A percentile compares a stretch with the other conserved stretches of the same genome.
phyloP scores from a whole-genome alignment of 2,888 invertebrate genomes.

The Apodemia mormo region DNA sequence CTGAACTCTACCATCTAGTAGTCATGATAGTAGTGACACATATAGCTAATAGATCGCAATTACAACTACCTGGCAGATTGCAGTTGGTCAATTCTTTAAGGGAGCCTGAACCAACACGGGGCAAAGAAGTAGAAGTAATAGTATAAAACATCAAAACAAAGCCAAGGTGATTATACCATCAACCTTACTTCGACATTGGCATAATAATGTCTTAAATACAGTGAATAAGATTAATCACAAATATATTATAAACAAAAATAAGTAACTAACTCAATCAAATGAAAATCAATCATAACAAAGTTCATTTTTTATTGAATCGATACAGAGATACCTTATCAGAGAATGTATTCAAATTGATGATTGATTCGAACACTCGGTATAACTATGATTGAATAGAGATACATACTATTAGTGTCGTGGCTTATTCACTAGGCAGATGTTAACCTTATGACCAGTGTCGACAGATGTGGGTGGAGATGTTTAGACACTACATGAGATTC shows the following conservation, averaged over 20 bases:
- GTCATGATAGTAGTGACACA: too few species aligned
- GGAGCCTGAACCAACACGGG: too few species aligned
- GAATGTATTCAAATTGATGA: slow-evolving; percentile 79
- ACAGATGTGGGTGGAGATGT: slow-evolving; percentile 50
- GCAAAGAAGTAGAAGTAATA: not conserved
- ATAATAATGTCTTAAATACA: not conserved
- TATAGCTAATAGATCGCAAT: too few species aligned
- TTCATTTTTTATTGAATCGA: slow-evolving; percentile 10
- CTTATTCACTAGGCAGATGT: slow-evolving; percentile 41
- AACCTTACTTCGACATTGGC: not conserved
- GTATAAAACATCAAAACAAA: not conserved
- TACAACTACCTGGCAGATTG: too few species aligned
- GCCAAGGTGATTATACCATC: not conserved
- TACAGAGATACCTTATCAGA: slow-evolving; percentile 46
- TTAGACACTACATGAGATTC: slow-evolving; percentile 18
- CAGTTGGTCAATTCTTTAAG: too few species aligned
- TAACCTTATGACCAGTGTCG: slow-evolving; percentile 36
- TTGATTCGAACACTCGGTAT: slow-evolving; percentile 61
- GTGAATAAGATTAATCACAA: slow-evolving; percentile 1
- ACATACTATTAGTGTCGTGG: slow-evolving; percentile 74
- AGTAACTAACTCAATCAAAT: slow-evolving; percentile 7
- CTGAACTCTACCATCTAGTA: too few species aligned
- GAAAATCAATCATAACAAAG: slow-evolving; percentile 15
- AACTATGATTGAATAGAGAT: slow-evolving; percentile 74
- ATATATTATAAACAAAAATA: slow-evolving; percentile 9